These are phyloP conservation scores for Diprion similis DNA, from an alignment of 1,140 invertebrate species.

Conservation along the genomic window DNA sequence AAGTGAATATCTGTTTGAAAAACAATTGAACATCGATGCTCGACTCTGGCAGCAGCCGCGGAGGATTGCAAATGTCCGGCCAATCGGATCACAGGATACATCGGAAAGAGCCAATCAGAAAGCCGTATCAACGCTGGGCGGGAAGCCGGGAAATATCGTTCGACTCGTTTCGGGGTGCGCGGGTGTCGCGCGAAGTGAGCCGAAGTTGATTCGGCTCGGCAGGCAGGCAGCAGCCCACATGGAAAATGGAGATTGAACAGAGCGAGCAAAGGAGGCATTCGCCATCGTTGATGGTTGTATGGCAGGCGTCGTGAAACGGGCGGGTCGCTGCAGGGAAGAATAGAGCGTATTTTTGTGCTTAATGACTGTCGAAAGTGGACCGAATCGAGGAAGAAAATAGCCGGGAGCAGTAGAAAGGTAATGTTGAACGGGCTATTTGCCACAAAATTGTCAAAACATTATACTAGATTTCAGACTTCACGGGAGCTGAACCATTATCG, in stretches of 20 bases:
- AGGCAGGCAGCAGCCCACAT: slow-evolving; percentile 36
- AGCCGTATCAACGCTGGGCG: not conserved
- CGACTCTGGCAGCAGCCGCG: not conserved
- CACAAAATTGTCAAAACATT: slow-evolving; percentile 27
- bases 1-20: not conserved
- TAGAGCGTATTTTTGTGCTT: slow-evolving; percentile 38
- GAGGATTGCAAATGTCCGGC: not conserved
- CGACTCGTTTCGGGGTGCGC: not conserved
- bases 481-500: slow-evolving; percentile 40
- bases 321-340: slow-evolving; percentile 13
- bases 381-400: slow-evolving; percentile 19
- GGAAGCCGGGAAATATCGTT: not conserved
- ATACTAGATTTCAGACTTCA: slow-evolving; percentile 27
- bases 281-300: slow-evolving; percentile 47
- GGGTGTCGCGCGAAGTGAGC: slow-evolving; percentile 21
- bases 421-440: slow-evolving; percentile 21
- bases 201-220: slow-evolving; percentile 28
- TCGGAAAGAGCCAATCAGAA: not conserved
- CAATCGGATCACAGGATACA: not conserved
- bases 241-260: slow-evolving; percentile 47
- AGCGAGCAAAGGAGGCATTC: slow-evolving; percentile 46
- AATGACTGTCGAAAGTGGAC: slow-evolving; percentile 28
- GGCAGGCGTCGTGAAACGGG: slow-evolving; percentile 30
- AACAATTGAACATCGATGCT: not conserved
- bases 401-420: slow-evolving; percentile 25